A percentile compares a stretch with the other conserved stretches of the same genome.
phyloP scores from a whole-genome alignment of 2,113 vertebrate species.

The Pluvianellus socialis region DNA sequence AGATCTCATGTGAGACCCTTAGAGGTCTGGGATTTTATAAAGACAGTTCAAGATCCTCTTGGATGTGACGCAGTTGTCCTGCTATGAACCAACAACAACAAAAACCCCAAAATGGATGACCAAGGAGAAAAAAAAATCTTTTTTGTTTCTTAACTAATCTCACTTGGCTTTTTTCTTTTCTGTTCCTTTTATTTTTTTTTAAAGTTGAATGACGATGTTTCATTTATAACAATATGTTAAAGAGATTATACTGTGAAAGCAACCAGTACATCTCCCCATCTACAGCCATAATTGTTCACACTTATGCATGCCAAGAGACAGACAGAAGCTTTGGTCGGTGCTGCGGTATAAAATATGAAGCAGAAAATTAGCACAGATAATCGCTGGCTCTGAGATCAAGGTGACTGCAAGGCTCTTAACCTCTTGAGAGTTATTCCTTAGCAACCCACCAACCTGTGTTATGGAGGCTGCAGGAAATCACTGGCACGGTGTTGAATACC shows the following conservation, averaged over 20 bases:
- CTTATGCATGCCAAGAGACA: not conserved
- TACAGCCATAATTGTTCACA: not conserved
- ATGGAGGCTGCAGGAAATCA: not conserved
- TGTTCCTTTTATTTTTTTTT: not conserved
- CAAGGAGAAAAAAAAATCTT: not conserved
- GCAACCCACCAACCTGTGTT: conserved; percentile 5
- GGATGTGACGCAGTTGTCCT: not conserved
- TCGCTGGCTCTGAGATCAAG: not conserved
- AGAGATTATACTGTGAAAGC: not conserved
- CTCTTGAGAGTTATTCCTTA: conserved; percentile 15
- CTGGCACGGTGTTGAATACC: not conserved
- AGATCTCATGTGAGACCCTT: not conserved
- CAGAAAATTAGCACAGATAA: not conserved
- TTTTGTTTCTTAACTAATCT: not conserved
- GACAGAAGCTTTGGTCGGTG: not conserved
- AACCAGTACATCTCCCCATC: not conserved
- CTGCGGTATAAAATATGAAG: not conserved
- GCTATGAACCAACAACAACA: not conserved
- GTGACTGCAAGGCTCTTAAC: not conserved
- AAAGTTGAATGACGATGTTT: not conserved
- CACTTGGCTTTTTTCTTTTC: not conserved
- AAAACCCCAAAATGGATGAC: not conserved
- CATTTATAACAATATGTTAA: not conserved
- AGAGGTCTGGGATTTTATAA: not conserved
- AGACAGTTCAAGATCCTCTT: not conserved